phyloP scores from a whole-genome alignment of 1,140 invertebrate genomes.

The Caenorhabditis remanei region DNA sequence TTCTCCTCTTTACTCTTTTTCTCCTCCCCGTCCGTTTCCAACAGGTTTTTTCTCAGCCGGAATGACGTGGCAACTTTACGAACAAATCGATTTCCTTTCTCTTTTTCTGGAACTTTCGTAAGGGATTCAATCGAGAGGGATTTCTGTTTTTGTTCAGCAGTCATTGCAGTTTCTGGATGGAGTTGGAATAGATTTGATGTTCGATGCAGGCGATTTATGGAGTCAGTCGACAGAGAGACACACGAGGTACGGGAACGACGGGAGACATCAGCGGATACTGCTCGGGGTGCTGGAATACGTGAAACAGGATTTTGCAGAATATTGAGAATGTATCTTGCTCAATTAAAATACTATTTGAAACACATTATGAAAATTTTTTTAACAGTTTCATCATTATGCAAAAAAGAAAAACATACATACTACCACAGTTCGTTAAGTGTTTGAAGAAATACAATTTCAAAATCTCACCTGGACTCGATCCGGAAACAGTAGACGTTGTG shows the following conservation, averaged over 20 bases:
- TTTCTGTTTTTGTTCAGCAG: constrained; percentile 37
- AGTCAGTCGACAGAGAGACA: constrained; percentile 24
- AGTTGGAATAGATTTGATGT: constrained; percentile 41
- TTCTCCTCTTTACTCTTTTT: constrained; percentile 23
- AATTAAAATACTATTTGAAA: too few relatives aligned
- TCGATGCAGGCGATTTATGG: constrained; percentile 33
- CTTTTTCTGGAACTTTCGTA: constrained; percentile 15
- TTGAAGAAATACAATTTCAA: too few relatives aligned
- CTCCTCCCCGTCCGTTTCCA: constrained; percentile 20
- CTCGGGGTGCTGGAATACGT: constrained; percentile 24
- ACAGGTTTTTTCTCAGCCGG: background rate
- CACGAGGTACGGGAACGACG: background rate
- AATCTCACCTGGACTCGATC: background rate
- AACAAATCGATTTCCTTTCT: constrained; percentile 11
- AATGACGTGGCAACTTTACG: constrained; percentile 60
- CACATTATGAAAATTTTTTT: too few relatives aligned
- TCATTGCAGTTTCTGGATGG: background rate
- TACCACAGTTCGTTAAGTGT: too few relatives aligned
- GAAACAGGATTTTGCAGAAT: background rate
- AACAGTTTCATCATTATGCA: too few relatives aligned
- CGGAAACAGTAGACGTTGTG: constrained; percentile 2
- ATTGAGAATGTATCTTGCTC: too few relatives aligned
- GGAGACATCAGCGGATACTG: constrained; percentile 21
- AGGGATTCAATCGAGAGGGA: constrained; percentile 24
- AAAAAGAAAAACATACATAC: too few relatives aligned